phyloP scores from a whole-genome alignment of 2,888 invertebrate species.

The Hyles lineata region DNA sequence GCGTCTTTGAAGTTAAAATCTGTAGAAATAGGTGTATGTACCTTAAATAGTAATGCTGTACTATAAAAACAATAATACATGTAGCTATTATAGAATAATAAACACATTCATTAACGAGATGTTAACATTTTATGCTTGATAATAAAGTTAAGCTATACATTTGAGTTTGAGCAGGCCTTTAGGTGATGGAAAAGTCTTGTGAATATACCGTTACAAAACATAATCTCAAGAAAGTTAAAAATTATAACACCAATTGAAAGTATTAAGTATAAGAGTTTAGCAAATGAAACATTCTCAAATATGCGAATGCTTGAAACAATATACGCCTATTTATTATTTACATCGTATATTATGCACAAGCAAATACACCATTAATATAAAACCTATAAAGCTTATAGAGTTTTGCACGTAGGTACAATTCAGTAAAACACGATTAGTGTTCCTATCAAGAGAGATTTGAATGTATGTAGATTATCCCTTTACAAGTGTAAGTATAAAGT shows the following conservation, averaged over 20 bases:
- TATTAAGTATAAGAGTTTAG: not conserved
- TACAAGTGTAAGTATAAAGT: not conserved
- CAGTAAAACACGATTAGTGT: conserved; percentile 4
- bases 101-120: not conserved
- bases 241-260: not conserved
- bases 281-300: not conserved
- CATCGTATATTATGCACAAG: conserved; percentile 7
- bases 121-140: not conserved
- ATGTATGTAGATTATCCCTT: conserved; percentile 1
- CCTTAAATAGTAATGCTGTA: conserved; percentile 1
- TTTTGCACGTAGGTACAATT: conserved; percentile 11
- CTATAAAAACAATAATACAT: not conserved
- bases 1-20: not conserved
- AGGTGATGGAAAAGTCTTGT: not conserved
- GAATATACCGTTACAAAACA: not conserved
- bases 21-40: conserved; percentile 2
- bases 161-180: not conserved
- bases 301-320: not conserved
- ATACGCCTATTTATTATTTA: not conserved
- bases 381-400: not conserved
- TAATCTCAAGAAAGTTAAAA: not conserved
- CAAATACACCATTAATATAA: not conserved
- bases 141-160: not conserved
- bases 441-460: not conserved
- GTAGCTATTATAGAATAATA: not conserved